Evolutionary conservation across 2,888 invertebrate genomes (phyloP), one percentile per base, ranked within the genome.

Genomic region (Endomychus coccineus): DNA sequence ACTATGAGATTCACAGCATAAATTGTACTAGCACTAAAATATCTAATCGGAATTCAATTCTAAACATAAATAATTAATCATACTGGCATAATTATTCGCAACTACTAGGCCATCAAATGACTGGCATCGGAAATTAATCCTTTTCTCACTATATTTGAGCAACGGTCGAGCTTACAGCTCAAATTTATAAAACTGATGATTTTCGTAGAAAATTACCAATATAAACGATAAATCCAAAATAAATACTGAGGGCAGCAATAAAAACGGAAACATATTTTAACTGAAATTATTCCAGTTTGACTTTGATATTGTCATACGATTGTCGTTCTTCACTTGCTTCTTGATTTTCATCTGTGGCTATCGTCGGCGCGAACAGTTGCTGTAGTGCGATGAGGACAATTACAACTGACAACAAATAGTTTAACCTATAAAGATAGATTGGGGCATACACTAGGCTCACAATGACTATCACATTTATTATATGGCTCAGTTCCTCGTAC

Each of bases 371-470:
- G 28, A 68, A 63, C 9, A 74, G 31, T 51, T 80, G 80, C 52
- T 80, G 79, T 4, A 72, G 13, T 3, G 74, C 71, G 15, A 80
- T 69, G 3, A 75, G 42, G 3, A 66, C 57, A 49, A 78, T 73
- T 45, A 73, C 68, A 4, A 67, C 58, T 10, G 75, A 66, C 25
- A 81, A 64, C 16, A 77, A 65, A 51, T 73, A 75, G 52, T 75
- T 77, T 4, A 82, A 66, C 10, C 77, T 66, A 46, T 73, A 72
- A 4, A 80, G 53, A 0, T 76, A 73, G 29, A 76, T 67, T 12
- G 78, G 76, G 2, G 77, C 75, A 43, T 77, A 70, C 4, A 75
- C 65, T 40, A 82, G 57, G 30, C 73, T 68, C 14, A 72, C 55
- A 4, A 75, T 63, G 10, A 77, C 74, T 50, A 73, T 61, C 1